Evolutionary conservation across 2,888 invertebrate genomes (phyloP).

Genomic region (Octodonta nipae): DNA sequence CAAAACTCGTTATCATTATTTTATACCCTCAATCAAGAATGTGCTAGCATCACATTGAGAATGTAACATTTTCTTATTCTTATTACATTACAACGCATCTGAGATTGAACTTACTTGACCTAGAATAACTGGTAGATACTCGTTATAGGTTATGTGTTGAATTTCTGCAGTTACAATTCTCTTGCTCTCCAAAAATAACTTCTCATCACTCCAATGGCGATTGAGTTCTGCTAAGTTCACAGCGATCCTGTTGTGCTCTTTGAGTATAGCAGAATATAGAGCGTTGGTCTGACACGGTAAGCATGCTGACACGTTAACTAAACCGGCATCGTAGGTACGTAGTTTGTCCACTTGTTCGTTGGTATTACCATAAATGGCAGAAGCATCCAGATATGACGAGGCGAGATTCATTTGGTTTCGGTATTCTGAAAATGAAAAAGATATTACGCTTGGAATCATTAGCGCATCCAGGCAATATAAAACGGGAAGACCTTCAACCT

Average conservation of each 20-base stretch:
- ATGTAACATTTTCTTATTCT: no score
- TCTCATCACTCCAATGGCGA: constrained; percentile 67
- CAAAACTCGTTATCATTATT: no score
- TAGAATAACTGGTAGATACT: constrained; percentile 65
- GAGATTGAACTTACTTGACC: constrained; percentile 63
- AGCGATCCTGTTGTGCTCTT: constrained; percentile 71
- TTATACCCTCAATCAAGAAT: no score
- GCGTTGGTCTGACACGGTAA: constrained; percentile 54
- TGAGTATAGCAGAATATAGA: constrained; percentile 55
- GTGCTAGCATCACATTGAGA: no score
- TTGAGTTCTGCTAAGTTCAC: constrained; percentile 55
- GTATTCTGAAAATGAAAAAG: constrained; percentile 38
- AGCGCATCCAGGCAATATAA: background rate
- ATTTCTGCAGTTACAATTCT: constrained; percentile 64
- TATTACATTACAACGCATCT: no score
- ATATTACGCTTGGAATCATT: background rate
- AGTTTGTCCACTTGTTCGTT: constrained; percentile 56
- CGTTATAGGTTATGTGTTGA: constrained; percentile 73
- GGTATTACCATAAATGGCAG: constrained; percentile 67
- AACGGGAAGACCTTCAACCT: no score
- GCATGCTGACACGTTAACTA: constrained; percentile 54
- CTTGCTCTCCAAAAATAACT: constrained; percentile 60
- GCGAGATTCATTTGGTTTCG: constrained; percentile 78
- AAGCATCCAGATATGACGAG: constrained; percentile 71
- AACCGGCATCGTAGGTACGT: constrained; percentile 57